These are phyloP conservation scores for Tholera decimalis DNA, from an alignment of 2,888 invertebrate genomes.

Conservation along the genomic window DNA sequence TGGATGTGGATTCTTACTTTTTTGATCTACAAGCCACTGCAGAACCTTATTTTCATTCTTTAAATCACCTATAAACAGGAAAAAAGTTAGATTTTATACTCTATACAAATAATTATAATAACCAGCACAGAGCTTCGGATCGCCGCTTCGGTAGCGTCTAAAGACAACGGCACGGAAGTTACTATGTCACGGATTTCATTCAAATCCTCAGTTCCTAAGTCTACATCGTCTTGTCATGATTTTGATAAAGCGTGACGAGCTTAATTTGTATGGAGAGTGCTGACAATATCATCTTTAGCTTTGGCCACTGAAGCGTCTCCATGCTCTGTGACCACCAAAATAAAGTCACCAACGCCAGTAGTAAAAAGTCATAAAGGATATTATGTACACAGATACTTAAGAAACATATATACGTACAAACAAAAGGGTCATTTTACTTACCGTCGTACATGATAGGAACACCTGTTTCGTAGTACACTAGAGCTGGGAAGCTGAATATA, in stretches of 20 bases:
- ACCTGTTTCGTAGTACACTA: slow-evolving; percentile 98
- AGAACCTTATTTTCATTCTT: slow-evolving; percentile 98
- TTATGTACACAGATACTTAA: slow-evolving; percentile 37
- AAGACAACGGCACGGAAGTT: neutral
- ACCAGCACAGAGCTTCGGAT: neutral
- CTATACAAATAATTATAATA: slow-evolving; percentile 22
- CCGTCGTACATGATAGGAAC: slow-evolving; percentile 99
- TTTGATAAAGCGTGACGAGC: neutral
- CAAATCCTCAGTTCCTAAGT: neutral
- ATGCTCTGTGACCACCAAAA: slow-evolving; percentile 1
- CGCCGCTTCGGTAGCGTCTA: neutral
- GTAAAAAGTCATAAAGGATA: slow-evolving; percentile 14
- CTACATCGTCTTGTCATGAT: neutral
- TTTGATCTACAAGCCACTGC: slow-evolving; percentile 98
- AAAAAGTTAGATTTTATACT: slow-evolving; percentile 69
- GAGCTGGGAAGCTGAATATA: slow-evolving; percentile 97
- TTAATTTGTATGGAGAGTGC: neutral
- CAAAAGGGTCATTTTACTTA: slow-evolving; percentile 88
- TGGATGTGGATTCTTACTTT: slow-evolving; percentile 96
- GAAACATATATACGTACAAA: slow-evolving; percentile 24
- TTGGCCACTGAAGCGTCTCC: neutral
- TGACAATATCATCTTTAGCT: neutral
- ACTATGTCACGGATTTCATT: neutral
- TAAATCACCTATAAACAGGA: slow-evolving; percentile 96
- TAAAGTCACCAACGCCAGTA: slow-evolving; percentile 17